phyloP scores from a whole-genome alignment of 2,797 vertebrate species.

The Vespertilio murinus region DNA sequence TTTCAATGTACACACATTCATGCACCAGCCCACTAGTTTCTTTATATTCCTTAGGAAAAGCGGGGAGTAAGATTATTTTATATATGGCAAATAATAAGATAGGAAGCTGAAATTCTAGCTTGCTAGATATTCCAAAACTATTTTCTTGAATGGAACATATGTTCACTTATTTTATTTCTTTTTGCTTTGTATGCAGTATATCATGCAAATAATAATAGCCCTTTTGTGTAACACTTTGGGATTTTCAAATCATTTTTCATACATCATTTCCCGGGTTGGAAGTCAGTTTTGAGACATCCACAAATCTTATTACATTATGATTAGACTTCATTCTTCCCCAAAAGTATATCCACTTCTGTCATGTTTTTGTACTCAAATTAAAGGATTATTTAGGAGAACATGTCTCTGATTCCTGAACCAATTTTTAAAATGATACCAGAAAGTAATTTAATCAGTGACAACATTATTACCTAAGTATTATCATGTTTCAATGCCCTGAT shows the following conservation, averaged over 20 bases:
- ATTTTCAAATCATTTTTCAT: constrained; percentile 14
- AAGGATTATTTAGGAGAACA: background rate
- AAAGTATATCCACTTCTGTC: background rate
- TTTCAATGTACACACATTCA: too few species aligned
- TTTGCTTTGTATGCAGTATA: background rate
- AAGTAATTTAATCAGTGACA: background rate
- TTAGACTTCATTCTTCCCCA: constrained; percentile 3
- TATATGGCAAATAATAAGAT: background rate
- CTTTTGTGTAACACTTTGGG: background rate
- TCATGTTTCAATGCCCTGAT: background rate
- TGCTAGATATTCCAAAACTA: background rate
- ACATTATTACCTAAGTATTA: background rate
- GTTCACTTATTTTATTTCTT: background rate
- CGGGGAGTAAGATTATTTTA: background rate
- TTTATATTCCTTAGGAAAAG: constrained; percentile 17
- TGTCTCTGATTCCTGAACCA: background rate
- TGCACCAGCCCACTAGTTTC: background rate
- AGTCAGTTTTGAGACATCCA: background rate
- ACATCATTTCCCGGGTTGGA: background rate
- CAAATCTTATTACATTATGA: background rate
- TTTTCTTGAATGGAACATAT: background rate
- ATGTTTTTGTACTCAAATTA: constrained; percentile 14
- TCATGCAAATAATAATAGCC: background rate
- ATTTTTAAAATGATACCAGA: constrained; percentile 3
- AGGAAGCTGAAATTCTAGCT: background rate